These are phyloP conservation scores for Gisinianus flammeolus DNA, from an alignment of 2,888 invertebrate species.

Conservation along the genomic window DNA sequence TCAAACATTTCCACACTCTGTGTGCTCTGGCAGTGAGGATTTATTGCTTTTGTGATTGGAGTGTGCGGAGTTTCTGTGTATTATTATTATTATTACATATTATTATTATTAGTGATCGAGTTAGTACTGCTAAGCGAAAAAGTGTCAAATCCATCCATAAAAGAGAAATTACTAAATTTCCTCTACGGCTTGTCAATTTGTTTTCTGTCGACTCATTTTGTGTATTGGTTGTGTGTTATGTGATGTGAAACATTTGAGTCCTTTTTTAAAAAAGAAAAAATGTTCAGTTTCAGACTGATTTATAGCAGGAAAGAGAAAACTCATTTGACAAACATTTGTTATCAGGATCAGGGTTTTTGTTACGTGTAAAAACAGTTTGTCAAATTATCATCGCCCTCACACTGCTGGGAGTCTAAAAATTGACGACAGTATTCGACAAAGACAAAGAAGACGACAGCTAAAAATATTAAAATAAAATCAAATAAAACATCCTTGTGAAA, in stretches of 20 bases:
- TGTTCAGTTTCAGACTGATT: slow-evolving; percentile 15
- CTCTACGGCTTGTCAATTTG: neutral
- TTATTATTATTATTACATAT: neutral
- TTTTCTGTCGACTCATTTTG: slow-evolving; percentile 3
- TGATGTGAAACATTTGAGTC: slow-evolving; percentile 17
- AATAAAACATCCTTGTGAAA: too few relatives aligned
- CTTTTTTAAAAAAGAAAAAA: too few relatives aligned
- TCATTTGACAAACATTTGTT: neutral
- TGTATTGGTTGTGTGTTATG: neutral
- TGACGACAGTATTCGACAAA: too few relatives aligned
- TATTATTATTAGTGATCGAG: neutral
- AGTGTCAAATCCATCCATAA: neutral
- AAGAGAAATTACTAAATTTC: neutral
- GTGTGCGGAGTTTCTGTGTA: neutral
- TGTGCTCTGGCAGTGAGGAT: neutral
- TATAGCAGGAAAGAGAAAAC: slow-evolving; percentile 18
- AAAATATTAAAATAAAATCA: too few relatives aligned
- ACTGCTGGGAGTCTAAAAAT: too few relatives aligned
- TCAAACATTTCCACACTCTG: neutral
- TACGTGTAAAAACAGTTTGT: too few relatives aligned
- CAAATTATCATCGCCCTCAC: too few relatives aligned
- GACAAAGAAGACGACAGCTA: too few relatives aligned
- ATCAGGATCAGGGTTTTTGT: too few relatives aligned
- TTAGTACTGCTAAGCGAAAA: neutral
- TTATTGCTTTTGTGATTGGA: neutral